Conservation (phyloP, 1,140 invertebrate genomes). For the Procambarus clarkii region DNA sequence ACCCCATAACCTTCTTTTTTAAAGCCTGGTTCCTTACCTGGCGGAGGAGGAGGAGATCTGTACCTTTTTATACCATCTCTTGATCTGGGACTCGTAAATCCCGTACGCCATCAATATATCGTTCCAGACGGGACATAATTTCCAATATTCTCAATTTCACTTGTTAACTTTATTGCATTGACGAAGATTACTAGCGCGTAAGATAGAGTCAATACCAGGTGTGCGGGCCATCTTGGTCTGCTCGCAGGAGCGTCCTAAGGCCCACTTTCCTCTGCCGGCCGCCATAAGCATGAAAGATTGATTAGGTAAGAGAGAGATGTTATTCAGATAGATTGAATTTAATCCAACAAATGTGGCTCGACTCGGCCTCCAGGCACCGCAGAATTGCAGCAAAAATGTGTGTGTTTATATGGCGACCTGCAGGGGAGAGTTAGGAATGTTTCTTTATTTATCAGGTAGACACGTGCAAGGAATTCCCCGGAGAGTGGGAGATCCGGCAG, state of each 20-base stretch:
- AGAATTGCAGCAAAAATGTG: slow-evolving; percentile 70
- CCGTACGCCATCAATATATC: slow-evolving; percentile 71
- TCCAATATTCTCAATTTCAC: slow-evolving; percentile 73
- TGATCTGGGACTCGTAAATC: slow-evolving; percentile 71
- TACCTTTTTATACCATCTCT: slow-evolving; percentile 66
- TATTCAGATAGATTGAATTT: slow-evolving; percentile 73
- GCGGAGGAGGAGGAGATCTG: slow-evolving; percentile 21
- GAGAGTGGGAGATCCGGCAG: too few relatives aligned
- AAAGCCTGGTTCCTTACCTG: background rate
- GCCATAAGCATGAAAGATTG: slow-evolving; percentile 72
- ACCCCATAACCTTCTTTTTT: background rate
- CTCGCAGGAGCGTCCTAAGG: background rate
- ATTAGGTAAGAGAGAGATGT: slow-evolving; percentile 73
- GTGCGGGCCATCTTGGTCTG: slow-evolving; percentile 31
- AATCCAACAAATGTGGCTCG: slow-evolving; percentile 72
- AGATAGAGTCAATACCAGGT: slow-evolving; percentile 52
- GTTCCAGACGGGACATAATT: slow-evolving; percentile 70
- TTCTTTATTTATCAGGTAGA: slow-evolving; percentile 52
- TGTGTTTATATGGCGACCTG: slow-evolving; percentile 43
- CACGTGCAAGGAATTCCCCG: slow-evolving; percentile 33
- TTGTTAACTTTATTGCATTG: slow-evolving; percentile 73
- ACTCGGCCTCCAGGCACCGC: slow-evolving; percentile 57
- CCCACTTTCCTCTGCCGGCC: slow-evolving; percentile 10
- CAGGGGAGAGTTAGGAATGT: slow-evolving; percentile 53
- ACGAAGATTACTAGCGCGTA: slow-evolving; percentile 71